Conservation (phyloP, 2,888 invertebrate species). For the Suillia variegata region DNA sequence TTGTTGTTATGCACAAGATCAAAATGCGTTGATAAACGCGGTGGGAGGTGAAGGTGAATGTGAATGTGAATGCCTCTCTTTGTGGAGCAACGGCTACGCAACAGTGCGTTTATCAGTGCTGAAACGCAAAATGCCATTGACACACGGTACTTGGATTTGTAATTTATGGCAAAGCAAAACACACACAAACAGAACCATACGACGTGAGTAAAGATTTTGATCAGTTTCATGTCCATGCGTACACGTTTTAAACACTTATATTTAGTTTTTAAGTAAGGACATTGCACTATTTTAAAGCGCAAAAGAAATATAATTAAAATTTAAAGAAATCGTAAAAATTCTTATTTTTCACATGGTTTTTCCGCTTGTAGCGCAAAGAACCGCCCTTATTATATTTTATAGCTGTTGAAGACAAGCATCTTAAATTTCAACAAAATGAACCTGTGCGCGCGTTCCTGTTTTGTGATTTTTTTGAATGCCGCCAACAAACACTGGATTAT, state of each 20-base stretch:
- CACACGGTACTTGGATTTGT: no score
- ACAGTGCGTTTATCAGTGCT: not conserved
- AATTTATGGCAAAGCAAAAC: constrained; percentile 4
- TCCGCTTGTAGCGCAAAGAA: no score
- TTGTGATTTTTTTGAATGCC: constrained; percentile 4
- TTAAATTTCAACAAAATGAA: constrained; percentile 27
- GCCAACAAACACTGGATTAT: no score
- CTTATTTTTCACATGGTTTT: no score
- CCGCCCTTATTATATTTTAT: no score
- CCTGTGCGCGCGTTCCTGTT: constrained; percentile 29
- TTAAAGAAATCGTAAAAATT: no score
- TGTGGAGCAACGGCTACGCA: no score
- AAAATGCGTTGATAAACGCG: constrained; percentile 28
- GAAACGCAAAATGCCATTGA: not conserved
- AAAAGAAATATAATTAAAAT: no score
- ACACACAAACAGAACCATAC: constrained; percentile 3
- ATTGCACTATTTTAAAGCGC: no score
- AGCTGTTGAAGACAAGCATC: constrained; percentile 7
- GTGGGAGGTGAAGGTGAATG: constrained; percentile 21
- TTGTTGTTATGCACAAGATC: constrained; percentile 20
- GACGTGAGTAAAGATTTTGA: not conserved
- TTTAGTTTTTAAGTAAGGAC: no score
- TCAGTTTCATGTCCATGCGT: not conserved
- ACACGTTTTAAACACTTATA: constrained; percentile 18
- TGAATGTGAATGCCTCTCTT: no score